These are phyloP conservation scores for Sesamia inferens DNA, from an alignment of 2,888 invertebrate genomes.

Conservation along the genomic window DNA sequence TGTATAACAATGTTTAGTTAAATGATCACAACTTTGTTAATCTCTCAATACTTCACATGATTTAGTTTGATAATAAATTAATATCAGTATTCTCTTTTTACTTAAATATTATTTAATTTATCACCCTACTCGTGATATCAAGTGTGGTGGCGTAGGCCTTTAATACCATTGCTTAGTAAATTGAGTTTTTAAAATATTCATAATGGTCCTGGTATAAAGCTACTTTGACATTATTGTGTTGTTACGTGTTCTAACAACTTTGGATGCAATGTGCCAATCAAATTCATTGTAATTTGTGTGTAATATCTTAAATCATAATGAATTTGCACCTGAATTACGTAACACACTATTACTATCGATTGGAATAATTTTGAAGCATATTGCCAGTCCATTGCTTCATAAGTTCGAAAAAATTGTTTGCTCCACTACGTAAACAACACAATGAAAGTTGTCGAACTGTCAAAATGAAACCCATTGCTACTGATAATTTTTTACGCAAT, in stretches of 20 bases:
- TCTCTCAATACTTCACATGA: constrained; percentile 51
- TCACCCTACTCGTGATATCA: neutral
- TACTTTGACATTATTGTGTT: neutral
- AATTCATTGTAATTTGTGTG: neutral
- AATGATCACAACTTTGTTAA: constrained; percentile 57
- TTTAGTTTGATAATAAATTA: constrained; percentile 68
- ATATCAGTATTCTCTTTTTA: constrained; percentile 65
- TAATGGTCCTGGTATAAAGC: neutral
- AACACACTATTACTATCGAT: too few species aligned
- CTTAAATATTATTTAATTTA: neutral
- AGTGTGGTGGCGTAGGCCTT: neutral
- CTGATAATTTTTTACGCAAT: too few species aligned
- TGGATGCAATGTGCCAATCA: neutral
- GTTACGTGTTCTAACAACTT: neutral
- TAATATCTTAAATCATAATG: too few species aligned
- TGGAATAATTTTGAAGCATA: too few species aligned
- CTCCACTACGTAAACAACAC: too few species aligned
- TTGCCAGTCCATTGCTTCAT: too few species aligned
- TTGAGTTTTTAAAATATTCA: too few species aligned
- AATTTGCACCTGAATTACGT: too few species aligned
- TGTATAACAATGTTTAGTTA: constrained; percentile 52
- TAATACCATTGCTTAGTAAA: neutral
- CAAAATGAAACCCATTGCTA: too few species aligned
- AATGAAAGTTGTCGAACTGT: too few species aligned
- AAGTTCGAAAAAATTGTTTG: too few species aligned